Evolutionary conservation across 2,113 vertebrate species (phyloP), one percentile per base, ranked within the genome.

Genomic region (Leucoraja erinaceus): DNA sequence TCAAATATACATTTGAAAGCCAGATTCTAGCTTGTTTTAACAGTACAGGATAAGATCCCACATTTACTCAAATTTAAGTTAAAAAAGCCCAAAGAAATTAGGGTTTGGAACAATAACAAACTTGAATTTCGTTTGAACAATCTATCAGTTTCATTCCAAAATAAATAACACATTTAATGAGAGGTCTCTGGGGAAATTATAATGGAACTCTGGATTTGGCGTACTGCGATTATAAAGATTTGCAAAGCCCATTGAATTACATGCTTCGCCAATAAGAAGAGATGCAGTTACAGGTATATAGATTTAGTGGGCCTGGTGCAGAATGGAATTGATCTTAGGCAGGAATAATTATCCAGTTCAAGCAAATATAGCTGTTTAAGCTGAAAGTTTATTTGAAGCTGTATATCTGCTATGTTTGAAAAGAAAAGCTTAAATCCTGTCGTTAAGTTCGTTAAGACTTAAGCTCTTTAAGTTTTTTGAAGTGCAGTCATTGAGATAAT

Each of bases 31-130:
- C 20, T 91, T 91, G 38, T 47, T 47, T 47, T 25, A 90, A 33
- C 12, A 18, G 63, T 4, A 33, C 20, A 72, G 66, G 66, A 47
- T 70, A 47, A 47, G 31, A 47, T 90, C 31, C 18, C 2, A 0
- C 18, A 25, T 20, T 70, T 72, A 47, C 88, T 70, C 66, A 38
- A 70, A 31, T 90, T 70, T 90, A 47, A 90, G 3, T 22, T n/a
- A 47, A 90, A 81, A 70, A 38, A 5, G 14, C 20, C 4, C 66
- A 68, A 12, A 84, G 81, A 86, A 86, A 86, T n/a, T 70, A 70
- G 10, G 88, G 88, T 33, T 47, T 72, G 63, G 63, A 90, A 70
- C 66, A 70, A 72, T 90, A 90, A 72, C 88, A 90, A 90, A 72
- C 38, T 28, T 74, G 66, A 20, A 68, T 70, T 74, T 54, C 18